Conservation (phyloP, 2,113 vertebrate species). For the Rostratula benghalensis region DNA sequence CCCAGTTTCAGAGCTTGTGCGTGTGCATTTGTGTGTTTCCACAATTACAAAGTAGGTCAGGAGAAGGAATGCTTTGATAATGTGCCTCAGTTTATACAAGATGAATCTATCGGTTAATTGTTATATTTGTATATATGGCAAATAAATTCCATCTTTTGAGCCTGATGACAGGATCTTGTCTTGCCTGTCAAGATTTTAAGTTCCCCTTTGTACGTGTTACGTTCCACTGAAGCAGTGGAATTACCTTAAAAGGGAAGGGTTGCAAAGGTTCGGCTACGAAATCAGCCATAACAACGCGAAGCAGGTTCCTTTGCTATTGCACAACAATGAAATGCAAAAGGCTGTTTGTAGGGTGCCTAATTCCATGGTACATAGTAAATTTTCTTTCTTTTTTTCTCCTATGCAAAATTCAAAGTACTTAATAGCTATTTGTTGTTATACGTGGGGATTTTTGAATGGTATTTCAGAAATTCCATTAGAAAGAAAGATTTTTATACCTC, state of each 20-base stretch:
- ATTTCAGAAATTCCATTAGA: background rate
- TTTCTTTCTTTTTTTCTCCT: fast-evolving
- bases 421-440: background rate
- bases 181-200: background rate
- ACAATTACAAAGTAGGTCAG: background rate
- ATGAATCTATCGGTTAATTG: background rate
- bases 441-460: background rate
- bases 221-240: background rate
- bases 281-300: fast-evolving
- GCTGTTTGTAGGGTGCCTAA: background rate
- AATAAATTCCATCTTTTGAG: background rate
- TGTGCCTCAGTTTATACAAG: background rate
- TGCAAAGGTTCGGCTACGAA: background rate
- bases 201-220: background rate
- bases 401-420: background rate
- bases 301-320: background rate
- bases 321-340: background rate
- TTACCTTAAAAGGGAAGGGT: background rate
- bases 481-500: background rate
- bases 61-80: background rate
- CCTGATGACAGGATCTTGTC: background rate
- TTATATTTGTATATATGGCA: background rate
- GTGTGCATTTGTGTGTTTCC: background rate
- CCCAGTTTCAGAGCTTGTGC: background rate
- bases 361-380: background rate